Evolutionary conservation across 2,113 vertebrate species (phyloP), one percentile per base, ranked within the genome.

Genomic region (Craseonycteris thonglongyai): DNA sequence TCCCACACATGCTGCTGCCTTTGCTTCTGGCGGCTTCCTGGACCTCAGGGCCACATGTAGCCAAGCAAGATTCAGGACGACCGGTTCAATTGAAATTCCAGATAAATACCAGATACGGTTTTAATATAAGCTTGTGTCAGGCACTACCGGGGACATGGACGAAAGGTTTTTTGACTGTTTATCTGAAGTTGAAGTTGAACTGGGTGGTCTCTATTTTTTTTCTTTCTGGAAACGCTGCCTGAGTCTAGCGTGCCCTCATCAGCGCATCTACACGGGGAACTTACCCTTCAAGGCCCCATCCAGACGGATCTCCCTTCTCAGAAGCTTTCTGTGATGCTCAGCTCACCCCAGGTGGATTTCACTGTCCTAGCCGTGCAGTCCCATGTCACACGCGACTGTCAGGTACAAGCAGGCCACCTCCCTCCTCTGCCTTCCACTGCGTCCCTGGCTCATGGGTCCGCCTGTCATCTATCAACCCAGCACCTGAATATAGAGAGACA

Each of bases 391-490:
- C 49, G 51, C 6, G 14, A 45, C n/a, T 12, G 33, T 13, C 40
- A 33, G 0, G 4, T 15, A 26, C 10, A 33, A 30, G n/a, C 9
- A 24, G 69, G 40, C 30, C 28, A 56, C 7, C n/a, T 24, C 35
- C 12, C 7, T 63, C 56, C 45, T 65, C 9, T 26, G 49, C 5
- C 49, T 9, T n/a, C 30, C 21, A 11, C 35, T 2, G 66, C 0
- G 1, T 45, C 58, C 65, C 18, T 21, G 18, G 15, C 51, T 14
- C 2, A 0, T 8, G 13, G 58, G 9, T 1, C 58, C 51, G 38
- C 22, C 47, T 68, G 35, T 63, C 22, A 24, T 22, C 28, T 49
- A 81, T 76, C 56, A 58, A 28, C 15, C 68, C 11, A 2, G 84
- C 38, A 42, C 6, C 40, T 14, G 42, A 30, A 40, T 45, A 13